Conservation (phyloP, 2,113 vertebrate genomes). For the Panthera uncia region DNA sequence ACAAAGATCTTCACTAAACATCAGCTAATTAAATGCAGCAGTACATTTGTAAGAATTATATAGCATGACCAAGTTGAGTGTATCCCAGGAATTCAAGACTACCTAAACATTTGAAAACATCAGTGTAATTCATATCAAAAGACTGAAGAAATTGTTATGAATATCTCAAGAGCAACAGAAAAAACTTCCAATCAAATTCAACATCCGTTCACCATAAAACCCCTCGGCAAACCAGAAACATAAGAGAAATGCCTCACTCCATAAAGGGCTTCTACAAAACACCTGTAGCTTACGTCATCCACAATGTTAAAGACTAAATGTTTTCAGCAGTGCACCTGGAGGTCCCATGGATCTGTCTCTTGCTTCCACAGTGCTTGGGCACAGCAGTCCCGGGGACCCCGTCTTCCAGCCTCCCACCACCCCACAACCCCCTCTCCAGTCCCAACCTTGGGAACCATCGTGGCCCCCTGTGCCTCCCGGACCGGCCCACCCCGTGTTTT, state of each 20-base stretch:
- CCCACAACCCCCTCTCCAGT: too few species aligned
- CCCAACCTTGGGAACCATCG: too few species aligned
- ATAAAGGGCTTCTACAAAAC: not conserved
- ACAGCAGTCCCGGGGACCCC: too few species aligned
- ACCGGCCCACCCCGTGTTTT: too few species aligned
- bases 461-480: too few species aligned
- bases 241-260: not conserved
- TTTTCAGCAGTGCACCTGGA: not conserved
- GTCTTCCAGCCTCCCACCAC: too few species aligned
- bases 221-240: not conserved
- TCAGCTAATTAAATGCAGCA: not conserved
- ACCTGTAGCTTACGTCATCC: not conserved
- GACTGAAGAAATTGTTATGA: not conserved
- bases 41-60: not conserved
- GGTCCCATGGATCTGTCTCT: too few species aligned
- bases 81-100: not conserved
- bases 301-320: not conserved
- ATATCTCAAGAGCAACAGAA: not conserved
- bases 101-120: constrained; percentile 15
- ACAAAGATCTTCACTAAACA: not conserved
- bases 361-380: too few species aligned
- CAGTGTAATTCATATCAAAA: not conserved
- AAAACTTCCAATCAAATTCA: not conserved
- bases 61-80: not conserved
- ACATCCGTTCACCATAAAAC: not conserved